These are phyloP conservation scores for Pelecanoides urinatrix DNA, from an alignment of 2,113 vertebrate genomes.

Conservation along the genomic window DNA sequence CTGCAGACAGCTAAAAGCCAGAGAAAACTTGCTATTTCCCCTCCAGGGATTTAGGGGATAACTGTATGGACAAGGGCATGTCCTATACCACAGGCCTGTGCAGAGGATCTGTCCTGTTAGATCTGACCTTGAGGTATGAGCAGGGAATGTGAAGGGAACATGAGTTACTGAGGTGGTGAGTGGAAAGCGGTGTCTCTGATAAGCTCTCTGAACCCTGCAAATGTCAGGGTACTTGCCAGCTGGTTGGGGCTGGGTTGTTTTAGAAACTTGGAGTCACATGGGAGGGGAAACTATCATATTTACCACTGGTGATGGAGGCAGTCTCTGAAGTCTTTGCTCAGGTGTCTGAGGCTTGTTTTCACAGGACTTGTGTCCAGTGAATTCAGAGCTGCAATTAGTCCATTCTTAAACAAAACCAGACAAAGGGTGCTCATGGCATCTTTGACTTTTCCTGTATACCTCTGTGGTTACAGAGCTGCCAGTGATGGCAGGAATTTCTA, in stretches of 20 bases:
- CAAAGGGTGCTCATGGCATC: neutral
- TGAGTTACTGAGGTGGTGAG: neutral
- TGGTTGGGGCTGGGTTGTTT: neutral
- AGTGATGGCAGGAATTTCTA: neutral
- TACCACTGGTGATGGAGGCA: neutral
- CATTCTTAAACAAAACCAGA: neutral
- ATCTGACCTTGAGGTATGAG: constrained; percentile 14
- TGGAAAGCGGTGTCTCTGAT: constrained; percentile 21
- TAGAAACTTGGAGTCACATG: neutral
- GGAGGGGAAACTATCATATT: neutral
- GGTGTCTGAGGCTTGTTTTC: neutral
- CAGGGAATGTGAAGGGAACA: neutral
- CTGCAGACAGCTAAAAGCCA: neutral
- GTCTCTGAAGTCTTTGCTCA: neutral
- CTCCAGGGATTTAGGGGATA: neutral
- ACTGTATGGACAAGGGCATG: neutral
- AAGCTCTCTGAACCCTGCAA: constrained; percentile 8
- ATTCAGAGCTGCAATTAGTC: neutral
- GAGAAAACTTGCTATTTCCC: neutral
- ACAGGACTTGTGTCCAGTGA: neutral
- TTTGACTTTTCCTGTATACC: neutral
- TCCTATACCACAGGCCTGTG: neutral
- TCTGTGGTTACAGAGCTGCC: neutral
- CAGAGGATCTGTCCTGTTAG: neutral
- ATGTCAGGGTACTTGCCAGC: constrained; percentile 28